Evolutionary conservation across 2,113 vertebrate species (phyloP), one percentile per base, ranked within the genome.

Genomic region (Scolopax mira): DNA sequence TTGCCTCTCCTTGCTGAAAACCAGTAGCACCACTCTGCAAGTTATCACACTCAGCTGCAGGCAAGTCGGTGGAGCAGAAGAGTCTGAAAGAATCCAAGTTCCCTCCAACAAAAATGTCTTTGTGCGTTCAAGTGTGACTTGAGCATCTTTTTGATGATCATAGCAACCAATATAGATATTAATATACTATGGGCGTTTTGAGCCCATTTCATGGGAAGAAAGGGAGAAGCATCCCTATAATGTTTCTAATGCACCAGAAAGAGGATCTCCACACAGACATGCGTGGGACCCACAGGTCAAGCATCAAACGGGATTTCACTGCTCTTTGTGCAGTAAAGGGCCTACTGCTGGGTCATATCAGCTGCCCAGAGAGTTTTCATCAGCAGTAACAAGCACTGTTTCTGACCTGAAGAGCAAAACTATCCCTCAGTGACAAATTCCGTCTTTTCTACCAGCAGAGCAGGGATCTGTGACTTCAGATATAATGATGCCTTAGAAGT

Each of bases 91-190:
- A 90, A 55, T 17, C 9, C 48, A 51, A 1, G 11, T 52, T 81
- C 44, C 18, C 35, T 89, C 14, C 65, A 66, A 15, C 16, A 19
- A 13, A 31, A 74, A 64, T 57, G 52, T 78, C 27, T 66, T n/a
- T 60, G 16, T 24, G 37, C 0, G 0, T 11, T 39, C 13, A 79
- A 92, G 70, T 51, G 44, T 7, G 18, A n/a, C 61, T 80, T 48
- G 24, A 84, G 10, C 16, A 4, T 37, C n/a, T 77, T 83, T 75
- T 54, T 61, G 35, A 79, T 35, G 35, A 62, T 10, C 52, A 52
- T 5, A 71, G 52, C 24, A 91, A 60, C 1, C 2, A 27, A 49
- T 2, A 84, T 14, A 64, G 18, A 58, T 44, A 83, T 14, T 75
- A 19, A 79, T 82, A 79, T 55, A 22, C 41, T 21, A 24, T 4